These are phyloP conservation scores for Chionomys nivalis DNA, from an alignment of 2,113 vertebrate genomes.

Conservation along the genomic window DNA sequence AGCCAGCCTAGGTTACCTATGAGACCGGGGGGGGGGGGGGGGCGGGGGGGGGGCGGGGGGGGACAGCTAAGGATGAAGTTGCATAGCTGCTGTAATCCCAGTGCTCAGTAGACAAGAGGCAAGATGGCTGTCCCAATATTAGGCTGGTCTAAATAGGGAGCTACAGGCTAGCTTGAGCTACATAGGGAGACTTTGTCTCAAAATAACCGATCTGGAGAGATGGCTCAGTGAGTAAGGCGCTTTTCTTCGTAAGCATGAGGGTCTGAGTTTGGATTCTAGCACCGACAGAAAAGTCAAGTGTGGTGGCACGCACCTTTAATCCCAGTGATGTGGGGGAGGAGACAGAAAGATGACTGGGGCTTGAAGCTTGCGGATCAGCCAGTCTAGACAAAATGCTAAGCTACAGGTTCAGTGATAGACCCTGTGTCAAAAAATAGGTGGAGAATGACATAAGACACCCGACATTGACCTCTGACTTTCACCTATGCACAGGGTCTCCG, in stretches of 20 bases:
- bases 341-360: background rate
- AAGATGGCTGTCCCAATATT: background rate
- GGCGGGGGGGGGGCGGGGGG: too few relatives aligned
- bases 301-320: background rate
- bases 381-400: too few relatives aligned
- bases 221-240: background rate
- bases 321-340: background rate
- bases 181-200: background rate
- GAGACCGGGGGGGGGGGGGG: background rate
- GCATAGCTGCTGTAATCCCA: background rate
- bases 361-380: background rate
- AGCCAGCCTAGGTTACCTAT: background rate
- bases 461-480: background rate
- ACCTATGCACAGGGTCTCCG: background rate
- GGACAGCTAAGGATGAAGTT: background rate
- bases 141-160: background rate
- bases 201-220: background rate
- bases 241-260: background rate
- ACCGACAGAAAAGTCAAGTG: background rate
- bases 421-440: background rate
- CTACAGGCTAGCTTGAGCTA: background rate
- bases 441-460: background rate
- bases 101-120: background rate
- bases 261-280: background rate
- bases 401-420: background rate